These are phyloP conservation scores for Arrhopalites spinosus DNA, from an alignment of 2,888 invertebrate species.

Conservation along the genomic window DNA sequence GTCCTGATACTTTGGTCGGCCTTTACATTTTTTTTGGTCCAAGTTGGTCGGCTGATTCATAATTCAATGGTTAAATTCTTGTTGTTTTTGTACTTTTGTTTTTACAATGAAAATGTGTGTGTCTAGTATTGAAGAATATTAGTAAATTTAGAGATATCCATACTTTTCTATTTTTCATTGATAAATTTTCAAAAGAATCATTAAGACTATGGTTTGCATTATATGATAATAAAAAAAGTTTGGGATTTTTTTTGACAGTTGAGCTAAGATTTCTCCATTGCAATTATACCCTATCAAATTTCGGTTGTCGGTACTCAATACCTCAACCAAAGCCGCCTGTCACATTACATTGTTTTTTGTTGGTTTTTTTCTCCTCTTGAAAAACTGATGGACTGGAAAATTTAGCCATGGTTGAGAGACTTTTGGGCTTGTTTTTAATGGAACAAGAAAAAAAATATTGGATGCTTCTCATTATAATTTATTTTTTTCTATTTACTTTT, in stretches of 20 bases:
- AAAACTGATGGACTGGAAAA: neutral
- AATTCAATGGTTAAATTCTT: too few species aligned
- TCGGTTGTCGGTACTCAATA: neutral
- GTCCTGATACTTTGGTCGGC: too few species aligned
- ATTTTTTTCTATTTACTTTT: too few species aligned
- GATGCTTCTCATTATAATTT: too few species aligned
- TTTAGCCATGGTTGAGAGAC: neutral
- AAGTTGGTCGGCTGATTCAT: too few species aligned
- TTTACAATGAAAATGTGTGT: too few species aligned
- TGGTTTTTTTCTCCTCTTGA: neutral
- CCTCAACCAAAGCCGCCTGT: neutral
- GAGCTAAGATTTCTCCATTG: constrained; percentile 24
- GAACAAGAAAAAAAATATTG: too few species aligned
- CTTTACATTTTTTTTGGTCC: too few species aligned
- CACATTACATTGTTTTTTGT: neutral
- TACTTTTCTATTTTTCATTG: constrained; percentile 19
- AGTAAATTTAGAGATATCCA: neutral
- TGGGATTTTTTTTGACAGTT: constrained; percentile 32
- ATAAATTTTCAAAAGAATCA: constrained; percentile 31
- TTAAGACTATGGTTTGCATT: neutral
- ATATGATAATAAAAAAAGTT: constrained; percentile 8
- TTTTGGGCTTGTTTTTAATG: too few species aligned
- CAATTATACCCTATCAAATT: constrained; percentile 30
- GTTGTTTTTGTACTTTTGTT: too few species aligned
- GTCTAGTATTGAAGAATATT: neutral